A percentile compares a stretch with the other conserved stretches of the same genome.
These are phyloP conservation scores for Fistularia tabacaria DNA, from an alignment of 2,797 vertebrate genomes.

Conservation along the genomic window DNA sequence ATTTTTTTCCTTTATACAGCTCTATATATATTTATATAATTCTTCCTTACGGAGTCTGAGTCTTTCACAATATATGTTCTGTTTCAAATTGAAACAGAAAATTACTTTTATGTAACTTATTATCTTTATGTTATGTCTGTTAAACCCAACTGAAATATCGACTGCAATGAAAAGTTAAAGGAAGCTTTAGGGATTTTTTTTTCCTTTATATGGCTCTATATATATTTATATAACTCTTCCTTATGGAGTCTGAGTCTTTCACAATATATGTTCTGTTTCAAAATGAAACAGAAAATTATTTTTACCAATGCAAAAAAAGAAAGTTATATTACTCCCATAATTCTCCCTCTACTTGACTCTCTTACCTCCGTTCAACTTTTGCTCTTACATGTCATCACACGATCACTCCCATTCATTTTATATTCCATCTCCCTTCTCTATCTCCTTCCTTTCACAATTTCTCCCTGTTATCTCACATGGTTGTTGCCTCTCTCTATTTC, in stretches of 20 bases:
- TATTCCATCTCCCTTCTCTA: conserved; percentile 24
- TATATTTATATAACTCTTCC: conserved; percentile 28
- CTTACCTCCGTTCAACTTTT: conserved; percentile 16
- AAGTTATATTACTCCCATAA: no score
- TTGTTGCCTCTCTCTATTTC: conserved; percentile 30
- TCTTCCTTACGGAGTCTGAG: conserved; percentile 43
- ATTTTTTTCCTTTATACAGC: no score
- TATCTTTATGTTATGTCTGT: not conserved
- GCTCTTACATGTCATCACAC: conserved; percentile 18
- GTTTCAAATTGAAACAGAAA: no score
- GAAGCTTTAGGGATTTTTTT: conserved; percentile 23
- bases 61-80: no score
- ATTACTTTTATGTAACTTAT: no score
- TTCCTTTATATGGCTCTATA: no score
- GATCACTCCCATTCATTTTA: conserved; percentile 12
- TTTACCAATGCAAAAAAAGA: no score
- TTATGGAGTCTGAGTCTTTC: conserved; percentile 27
- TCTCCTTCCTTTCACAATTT: conserved; percentile 22
- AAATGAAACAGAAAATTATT: no score
- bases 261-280: no score
- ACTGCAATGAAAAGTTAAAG: conserved; percentile 46
- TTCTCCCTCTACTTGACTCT: not conserved
- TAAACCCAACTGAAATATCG: conserved; percentile 20
- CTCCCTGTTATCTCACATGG: conserved; percentile 32
- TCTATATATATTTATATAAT: conserved; percentile 1